phyloP scores from a whole-genome alignment of 2,888 invertebrate genomes.

The Sericinus montela region DNA sequence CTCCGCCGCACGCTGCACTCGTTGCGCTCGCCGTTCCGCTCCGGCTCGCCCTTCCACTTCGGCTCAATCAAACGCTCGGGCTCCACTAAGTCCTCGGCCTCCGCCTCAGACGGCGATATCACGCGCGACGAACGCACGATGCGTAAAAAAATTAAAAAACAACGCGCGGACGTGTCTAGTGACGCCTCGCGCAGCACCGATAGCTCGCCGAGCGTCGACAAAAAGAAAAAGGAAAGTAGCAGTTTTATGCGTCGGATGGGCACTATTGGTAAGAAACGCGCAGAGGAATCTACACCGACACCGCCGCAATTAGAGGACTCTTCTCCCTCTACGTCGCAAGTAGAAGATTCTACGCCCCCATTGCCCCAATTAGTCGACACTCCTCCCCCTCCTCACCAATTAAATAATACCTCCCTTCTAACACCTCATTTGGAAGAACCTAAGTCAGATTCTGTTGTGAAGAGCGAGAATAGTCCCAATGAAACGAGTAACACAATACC shows the following conservation, averaged over 20 bases:
- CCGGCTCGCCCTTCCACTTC: constrained; percentile 75
- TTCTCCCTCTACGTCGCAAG: constrained; percentile 27
- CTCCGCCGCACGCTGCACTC: constrained; percentile 70
- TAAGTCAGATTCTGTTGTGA: neutral
- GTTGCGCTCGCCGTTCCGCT: constrained; percentile 72
- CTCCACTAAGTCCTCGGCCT: constrained; percentile 63
- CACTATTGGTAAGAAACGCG: constrained; percentile 59
- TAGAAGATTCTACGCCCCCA: constrained; percentile 26
- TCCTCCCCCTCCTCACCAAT: constrained; percentile 14
- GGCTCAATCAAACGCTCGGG: constrained; percentile 66
- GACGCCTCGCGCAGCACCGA: constrained; percentile 48
- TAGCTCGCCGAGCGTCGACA: constrained; percentile 56
- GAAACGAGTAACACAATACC: neutral
- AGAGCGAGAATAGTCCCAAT: neutral
- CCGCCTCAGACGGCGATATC: constrained; percentile 72
- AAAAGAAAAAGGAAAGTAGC: constrained; percentile 57
- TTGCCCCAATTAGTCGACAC: constrained; percentile 17
- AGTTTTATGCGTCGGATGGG: constrained; percentile 64
- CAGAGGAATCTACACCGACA: constrained; percentile 40
- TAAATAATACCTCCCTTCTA: neutral
- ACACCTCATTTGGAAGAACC: neutral
- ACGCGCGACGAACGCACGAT: constrained; percentile 71
- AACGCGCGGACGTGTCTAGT: constrained; percentile 54
- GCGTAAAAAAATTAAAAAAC: constrained; percentile 74
- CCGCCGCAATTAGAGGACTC: constrained; percentile 31